Conservation (phyloP, 2,113 vertebrate genomes). For the Tychaedon coryphoeus region DNA sequence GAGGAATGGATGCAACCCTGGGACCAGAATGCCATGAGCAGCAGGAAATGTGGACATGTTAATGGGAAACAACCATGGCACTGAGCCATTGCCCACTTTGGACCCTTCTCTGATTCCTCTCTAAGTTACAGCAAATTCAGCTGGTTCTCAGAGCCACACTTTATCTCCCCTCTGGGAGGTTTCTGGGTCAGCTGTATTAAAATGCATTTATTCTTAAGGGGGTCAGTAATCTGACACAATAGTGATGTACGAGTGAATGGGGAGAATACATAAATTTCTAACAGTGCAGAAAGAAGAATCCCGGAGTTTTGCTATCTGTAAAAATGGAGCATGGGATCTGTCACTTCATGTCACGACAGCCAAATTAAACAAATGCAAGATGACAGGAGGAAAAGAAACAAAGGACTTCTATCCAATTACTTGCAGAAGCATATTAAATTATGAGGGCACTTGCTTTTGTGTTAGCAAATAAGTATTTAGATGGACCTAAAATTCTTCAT, state of each 20-base stretch:
- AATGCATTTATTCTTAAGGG: constrained; percentile 62
- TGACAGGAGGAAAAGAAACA: constrained; percentile 59
- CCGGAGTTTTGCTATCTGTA: constrained; percentile 3
- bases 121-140: constrained; percentile 11
- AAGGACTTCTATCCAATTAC: constrained; percentile 60
- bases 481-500: neutral
- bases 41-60: neutral
- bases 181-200: constrained; percentile 55
- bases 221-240: constrained; percentile 34
- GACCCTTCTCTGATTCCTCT: neutral
- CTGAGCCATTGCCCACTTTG: neutral
- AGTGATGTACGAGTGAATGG: constrained; percentile 27
- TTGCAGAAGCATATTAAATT: constrained; percentile 57
- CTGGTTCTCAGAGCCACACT: neutral
- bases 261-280: constrained; percentile 51
- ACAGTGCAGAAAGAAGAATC: constrained; percentile 2
- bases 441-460: constrained; percentile 11
- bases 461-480: constrained; percentile 50
- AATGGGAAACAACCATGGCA: neutral
- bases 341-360: constrained; percentile 36
- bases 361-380: constrained; percentile 54
- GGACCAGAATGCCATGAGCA: neutral
- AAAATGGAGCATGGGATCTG: neutral
- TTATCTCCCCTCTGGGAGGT: constrained; percentile 47
- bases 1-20: accelerated